phyloP scores from a whole-genome alignment of 64 coral and sea anemone species.

The Cladopsammia gracilis region DNA sequence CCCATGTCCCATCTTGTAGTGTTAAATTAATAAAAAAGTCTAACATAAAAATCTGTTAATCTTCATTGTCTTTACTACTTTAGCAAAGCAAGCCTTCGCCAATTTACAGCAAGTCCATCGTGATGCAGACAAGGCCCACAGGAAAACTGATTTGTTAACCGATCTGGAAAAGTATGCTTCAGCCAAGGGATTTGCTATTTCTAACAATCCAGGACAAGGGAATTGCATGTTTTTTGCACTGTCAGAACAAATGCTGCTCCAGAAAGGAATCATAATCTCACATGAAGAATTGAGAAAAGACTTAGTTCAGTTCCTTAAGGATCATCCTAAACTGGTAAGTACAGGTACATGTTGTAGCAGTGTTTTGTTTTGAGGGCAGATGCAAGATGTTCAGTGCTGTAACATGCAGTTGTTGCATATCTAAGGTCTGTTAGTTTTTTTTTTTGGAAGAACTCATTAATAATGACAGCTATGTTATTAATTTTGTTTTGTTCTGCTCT shows the following conservation, averaged over 20 bases:
- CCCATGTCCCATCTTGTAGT: not conserved
- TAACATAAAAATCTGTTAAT: not conserved
- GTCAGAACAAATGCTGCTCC: not conserved
- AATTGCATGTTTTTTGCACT: constrained; percentile 38
- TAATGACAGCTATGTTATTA: too few species aligned
- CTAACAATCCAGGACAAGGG: not conserved
- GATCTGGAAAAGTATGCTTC: not conserved
- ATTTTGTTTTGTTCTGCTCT: too few species aligned
- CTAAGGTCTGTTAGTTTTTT: too few species aligned
- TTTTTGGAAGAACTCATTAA: too few species aligned
- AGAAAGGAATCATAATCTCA: not conserved
- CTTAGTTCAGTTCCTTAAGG: not conserved
- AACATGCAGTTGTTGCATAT: too few species aligned
- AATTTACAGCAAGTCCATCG: constrained; percentile 3
- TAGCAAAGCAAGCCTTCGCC: not conserved
- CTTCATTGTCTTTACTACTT: not conserved
- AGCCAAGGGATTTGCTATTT: not conserved
- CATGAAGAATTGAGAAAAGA: not conserved
- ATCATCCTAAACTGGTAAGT: constrained; percentile 9
- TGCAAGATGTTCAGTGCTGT: too few species aligned
- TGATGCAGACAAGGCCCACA: not conserved
- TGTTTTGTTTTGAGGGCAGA: too few species aligned
- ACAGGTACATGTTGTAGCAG: too few species aligned
- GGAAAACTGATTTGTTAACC: not conserved
- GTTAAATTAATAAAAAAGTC: not conserved